Base-by-base conservation (phyloP, 37 sponge, comb jelly and placozoan species). In the Crambe crambe region DNA sequence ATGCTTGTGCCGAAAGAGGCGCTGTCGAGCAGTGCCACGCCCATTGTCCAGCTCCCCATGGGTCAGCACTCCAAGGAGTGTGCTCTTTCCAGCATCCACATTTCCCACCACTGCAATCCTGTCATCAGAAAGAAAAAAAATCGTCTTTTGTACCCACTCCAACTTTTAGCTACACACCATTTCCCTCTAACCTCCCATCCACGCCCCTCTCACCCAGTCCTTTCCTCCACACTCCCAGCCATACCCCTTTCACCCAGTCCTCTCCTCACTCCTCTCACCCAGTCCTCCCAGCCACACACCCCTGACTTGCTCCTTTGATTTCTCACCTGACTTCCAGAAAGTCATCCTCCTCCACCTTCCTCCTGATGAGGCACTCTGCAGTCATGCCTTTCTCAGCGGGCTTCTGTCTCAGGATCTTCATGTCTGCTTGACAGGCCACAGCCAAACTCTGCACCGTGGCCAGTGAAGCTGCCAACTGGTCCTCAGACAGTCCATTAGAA, bases 41-140 rank as follows among this genome's bases (percentile, higher is more conserved):
- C 99, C 99, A 79, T 98, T 95, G 68, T 98, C 99, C 80, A 98
- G 91, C 76, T 93, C 96, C 32, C 96, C 99, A 76, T 98, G 99
- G 3, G 99, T 98, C 57, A 98, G 83, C 37, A 98, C 99, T 3
- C 99, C 99, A 0, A 98, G 90, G 62, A 98, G 90, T 37, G 99
- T 98, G 74, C 96, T 95, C 88, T 98, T 98, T 58, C 99, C 99
- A 42, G 99, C 99, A 80, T 98, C 99, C 44, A 98, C 99, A 84
- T 98, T 98, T 23, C 99, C 99, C 68, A 98, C 97, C 58, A 98
- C 99, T 41, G 99, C 99, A 75, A 98, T 96, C 68, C 99, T 93
- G 74, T 35, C 29, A 4, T 3, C 61, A 73, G 59, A 2, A 38
- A 44, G n/a, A n/a, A n/a, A n/a, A n/a, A n/a, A n/a, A n/a, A n/a